A percentile compares a stretch with the other conserved stretches of the same genome.
Conservation (phyloP, 1,140 invertebrate species). For the Globodera ellingtonae region DNA sequence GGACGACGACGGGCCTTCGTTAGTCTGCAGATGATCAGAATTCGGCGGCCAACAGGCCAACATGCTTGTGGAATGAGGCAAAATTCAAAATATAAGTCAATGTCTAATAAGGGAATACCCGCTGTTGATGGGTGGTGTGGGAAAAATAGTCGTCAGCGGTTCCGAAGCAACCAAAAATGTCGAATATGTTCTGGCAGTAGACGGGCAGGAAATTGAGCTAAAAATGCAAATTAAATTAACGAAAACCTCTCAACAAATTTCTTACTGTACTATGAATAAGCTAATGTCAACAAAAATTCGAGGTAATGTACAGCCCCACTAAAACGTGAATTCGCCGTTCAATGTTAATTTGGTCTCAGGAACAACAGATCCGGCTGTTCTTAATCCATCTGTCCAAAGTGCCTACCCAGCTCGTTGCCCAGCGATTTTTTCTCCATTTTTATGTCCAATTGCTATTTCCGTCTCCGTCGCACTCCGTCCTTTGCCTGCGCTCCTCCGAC, state of each 20-base stretch:
- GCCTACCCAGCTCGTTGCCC: background rate
- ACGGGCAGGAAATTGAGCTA: background rate
- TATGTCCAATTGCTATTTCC: background rate
- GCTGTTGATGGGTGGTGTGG: background rate
- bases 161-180: background rate
- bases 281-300: too few relatives aligned
- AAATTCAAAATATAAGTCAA: too few relatives aligned
- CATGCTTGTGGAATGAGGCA: background rate
- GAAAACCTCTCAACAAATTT: too few relatives aligned
- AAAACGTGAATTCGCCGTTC: too few relatives aligned
- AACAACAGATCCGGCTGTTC: too few relatives aligned
- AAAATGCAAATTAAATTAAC: too few relatives aligned
- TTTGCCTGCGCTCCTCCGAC: background rate
- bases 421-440: background rate
- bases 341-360: too few relatives aligned
- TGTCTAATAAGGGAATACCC: too few relatives aligned
- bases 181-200: background rate
- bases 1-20: too few relatives aligned
- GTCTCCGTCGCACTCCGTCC: background rate
- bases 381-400: too few relatives aligned
- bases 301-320: too few relatives aligned
- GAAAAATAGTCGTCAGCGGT: background rate
- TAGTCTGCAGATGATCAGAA: background rate
- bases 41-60: background rate
- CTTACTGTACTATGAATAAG: too few relatives aligned